Conservation (phyloP, 2,113 vertebrate species). For the Chaetops frenatus region DNA sequence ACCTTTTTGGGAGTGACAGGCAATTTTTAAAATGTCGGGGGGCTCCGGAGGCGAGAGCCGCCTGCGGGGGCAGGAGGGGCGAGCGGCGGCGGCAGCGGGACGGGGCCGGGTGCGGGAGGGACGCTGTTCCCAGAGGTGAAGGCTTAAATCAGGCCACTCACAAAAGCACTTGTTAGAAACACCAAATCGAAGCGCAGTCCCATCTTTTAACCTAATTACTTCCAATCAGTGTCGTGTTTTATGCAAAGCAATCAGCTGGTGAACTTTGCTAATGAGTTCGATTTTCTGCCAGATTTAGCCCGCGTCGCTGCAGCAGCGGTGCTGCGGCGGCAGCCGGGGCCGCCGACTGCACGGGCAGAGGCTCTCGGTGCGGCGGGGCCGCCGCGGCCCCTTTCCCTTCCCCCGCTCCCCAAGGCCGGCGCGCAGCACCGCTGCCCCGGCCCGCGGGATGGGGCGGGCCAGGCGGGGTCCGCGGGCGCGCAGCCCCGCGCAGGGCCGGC, state of each 20-base stretch:
- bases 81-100: neutral
- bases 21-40: neutral
- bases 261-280: constrained; percentile 98
- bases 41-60: neutral
- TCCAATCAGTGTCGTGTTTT: constrained; percentile 87
- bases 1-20: neutral
- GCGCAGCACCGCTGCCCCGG: neutral
- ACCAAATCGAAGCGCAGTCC: constrained; percentile 64
- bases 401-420: neutral
- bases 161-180: constrained; percentile 70
- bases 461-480: neutral
- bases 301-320: constrained; percentile 86
- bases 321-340: constrained; percentile 49
- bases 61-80: neutral
- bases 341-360: neutral
- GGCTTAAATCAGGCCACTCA: neutral
- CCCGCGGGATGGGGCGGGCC: neutral
- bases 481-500: neutral
- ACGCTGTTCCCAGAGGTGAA: neutral
- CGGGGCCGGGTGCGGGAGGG: neutral
- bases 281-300: constrained; percentile 99
- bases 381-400: neutral
- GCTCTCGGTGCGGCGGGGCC: neutral
- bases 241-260: constrained; percentile 93
- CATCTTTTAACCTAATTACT: constrained; percentile 95